Percentiles rank a stretch among this genome's conserved stretches.
Evolutionary conservation across 2,113 vertebrate species (phyloP).

Genomic region (Chlorodrepanis virens): DNA sequence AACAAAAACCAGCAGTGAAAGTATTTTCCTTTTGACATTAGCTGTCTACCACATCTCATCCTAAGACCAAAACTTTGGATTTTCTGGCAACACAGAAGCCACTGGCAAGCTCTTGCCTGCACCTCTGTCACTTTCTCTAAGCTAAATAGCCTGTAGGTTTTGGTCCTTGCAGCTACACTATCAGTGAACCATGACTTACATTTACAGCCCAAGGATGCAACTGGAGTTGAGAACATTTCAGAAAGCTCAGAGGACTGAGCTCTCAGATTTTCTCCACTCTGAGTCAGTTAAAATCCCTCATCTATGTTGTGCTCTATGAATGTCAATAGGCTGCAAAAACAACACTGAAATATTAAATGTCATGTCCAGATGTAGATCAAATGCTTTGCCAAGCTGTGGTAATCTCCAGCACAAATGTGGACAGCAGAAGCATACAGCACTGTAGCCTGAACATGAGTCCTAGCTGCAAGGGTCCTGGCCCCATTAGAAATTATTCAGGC

Average conservation of each 20-base stretch:
- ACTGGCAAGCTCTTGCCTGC: not conserved
- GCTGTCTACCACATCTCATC: not conserved
- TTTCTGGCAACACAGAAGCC: not conserved
- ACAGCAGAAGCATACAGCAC: not conserved
- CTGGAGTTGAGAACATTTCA: not conserved
- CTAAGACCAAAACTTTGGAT: not conserved
- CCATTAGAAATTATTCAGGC: not conserved
- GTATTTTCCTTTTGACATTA: not conserved
- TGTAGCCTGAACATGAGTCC: not conserved
- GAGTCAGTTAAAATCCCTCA: not conserved
- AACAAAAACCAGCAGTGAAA: not conserved
- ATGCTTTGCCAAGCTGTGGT: not conserved
- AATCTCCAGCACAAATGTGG: not conserved
- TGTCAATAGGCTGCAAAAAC: not conserved
- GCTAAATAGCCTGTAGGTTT: not conserved
- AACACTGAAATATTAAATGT: not conserved
- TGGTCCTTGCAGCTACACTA: not conserved
- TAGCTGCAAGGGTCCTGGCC: not conserved
- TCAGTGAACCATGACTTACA: rapidly evolving
- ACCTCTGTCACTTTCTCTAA: not conserved
- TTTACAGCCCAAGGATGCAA: not conserved
- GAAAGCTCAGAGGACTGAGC: not conserved
- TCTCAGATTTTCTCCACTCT: not conserved
- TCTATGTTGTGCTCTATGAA: rapidly evolving
- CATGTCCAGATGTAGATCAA: not conserved